A percentile compares a stretch with the other conserved stretches of the same genome.
Conservation (phyloP, 1,140 invertebrate genomes). For the Drosophila obscura region DNA sequence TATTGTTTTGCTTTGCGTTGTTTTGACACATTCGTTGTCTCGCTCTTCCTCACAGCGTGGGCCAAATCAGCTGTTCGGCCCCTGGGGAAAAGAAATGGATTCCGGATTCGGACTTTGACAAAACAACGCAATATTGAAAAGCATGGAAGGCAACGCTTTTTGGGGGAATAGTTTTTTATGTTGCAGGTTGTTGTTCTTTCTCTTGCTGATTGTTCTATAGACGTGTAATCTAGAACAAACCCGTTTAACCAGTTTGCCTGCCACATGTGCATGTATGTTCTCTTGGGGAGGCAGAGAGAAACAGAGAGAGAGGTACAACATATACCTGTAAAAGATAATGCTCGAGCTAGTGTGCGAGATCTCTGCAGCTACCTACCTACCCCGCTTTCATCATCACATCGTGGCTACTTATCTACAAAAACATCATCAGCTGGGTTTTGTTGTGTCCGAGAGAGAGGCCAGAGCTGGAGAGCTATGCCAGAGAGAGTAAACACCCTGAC, state of each 20-base stretch:
- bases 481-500: conserved; percentile 23
- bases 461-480: not conserved
- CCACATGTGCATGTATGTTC: conserved; percentile 26
- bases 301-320: conserved; percentile 5
- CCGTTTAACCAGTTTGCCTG: conserved; percentile 66
- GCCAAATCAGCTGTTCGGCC: conserved; percentile 53
- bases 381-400: conserved; percentile 35
- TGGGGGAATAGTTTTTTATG: conserved; percentile 11
- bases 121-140: not conserved
- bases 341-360: conserved; percentile 14
- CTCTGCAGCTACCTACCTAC: conserved; percentile 46
- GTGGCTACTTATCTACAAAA: conserved; percentile 60
- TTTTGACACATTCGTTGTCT: conserved; percentile 34
- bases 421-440: conserved; percentile 78
- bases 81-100: conserved; percentile 23
- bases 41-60: conserved; percentile 23
- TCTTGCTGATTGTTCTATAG: conserved; percentile 9
- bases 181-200: conserved; percentile 30
- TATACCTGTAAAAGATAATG: conserved; percentile 38
- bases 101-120: conserved; percentile 3
- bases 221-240: conserved; percentile 67
- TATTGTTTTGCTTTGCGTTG: conserved; percentile 74
- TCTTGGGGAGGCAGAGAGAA: not conserved
- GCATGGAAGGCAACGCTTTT: conserved; percentile 1
- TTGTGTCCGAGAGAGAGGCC: conserved; percentile 57